Evolutionary conservation across 2,888 invertebrate genomes (phyloP).

Genomic region (Caenorhabditis wallacei): DNA sequence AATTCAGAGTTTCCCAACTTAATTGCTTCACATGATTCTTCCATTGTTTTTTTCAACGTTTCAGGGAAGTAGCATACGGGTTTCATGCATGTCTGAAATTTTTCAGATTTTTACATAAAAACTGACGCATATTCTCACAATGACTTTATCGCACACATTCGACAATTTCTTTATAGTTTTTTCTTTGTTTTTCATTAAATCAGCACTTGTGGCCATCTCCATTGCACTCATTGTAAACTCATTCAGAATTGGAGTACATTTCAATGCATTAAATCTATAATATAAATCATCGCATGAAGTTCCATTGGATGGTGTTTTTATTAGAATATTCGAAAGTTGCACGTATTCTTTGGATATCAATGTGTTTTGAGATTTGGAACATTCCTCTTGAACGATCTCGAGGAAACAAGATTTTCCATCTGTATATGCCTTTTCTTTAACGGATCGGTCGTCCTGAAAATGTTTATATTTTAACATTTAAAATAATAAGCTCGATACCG

Average conservation of each 20-base stretch:
- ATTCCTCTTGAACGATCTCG: neutral
- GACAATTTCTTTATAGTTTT: too few relatives aligned
- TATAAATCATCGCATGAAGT: neutral
- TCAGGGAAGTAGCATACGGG: neutral
- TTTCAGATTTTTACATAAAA: neutral
- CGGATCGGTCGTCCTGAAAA: neutral
- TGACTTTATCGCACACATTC: too few relatives aligned
- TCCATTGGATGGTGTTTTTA: neutral
- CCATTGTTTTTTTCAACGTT: neutral
- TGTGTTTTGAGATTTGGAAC: neutral
- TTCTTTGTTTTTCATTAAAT: neutral
- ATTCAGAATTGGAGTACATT: neutral
- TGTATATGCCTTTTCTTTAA: neutral
- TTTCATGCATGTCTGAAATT: neutral
- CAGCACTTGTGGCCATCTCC: neutral
- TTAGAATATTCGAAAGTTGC: neutral
- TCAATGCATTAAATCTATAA: neutral
- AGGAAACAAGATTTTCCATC: neutral
- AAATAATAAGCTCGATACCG: neutral
- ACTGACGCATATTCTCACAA: too few relatives aligned
- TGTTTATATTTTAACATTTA: neutral
- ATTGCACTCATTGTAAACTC: neutral
- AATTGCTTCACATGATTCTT: neutral
- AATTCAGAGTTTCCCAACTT: neutral
- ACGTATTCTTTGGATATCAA: neutral